These are phyloP conservation scores for Drosophila ficusphila DNA, from an alignment of 1,140 invertebrate species.

Conservation along the genomic window DNA sequence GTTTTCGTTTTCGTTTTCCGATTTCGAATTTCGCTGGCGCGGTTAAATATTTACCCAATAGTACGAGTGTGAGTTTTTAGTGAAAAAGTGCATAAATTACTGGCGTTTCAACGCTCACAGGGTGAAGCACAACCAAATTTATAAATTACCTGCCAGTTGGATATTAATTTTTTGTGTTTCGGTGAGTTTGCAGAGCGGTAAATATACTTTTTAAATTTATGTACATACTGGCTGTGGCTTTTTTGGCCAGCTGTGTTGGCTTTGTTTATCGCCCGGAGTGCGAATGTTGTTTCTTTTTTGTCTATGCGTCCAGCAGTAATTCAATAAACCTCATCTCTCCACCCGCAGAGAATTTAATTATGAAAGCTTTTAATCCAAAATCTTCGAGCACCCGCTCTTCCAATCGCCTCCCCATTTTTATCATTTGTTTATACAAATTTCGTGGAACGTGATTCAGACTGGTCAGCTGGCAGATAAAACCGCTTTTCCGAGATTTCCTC, in stretches of 20 bases:
- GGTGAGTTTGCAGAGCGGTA: slow-evolving; percentile 13
- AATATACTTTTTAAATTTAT: neutral
- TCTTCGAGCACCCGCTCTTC: neutral
- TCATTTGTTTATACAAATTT: neutral
- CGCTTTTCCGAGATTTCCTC: neutral
- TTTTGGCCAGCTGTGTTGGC: slow-evolving; percentile 16
- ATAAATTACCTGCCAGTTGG: slow-evolving; percentile 27
- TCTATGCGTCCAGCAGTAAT: slow-evolving; percentile 17
- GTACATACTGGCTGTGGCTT: neutral
- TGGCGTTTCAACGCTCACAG: neutral
- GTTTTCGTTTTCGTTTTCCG: neutral
- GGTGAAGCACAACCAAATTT: neutral
- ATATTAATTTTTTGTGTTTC: slow-evolving; percentile 11
- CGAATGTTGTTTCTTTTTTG: slow-evolving; percentile 21
- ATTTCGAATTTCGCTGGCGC: slow-evolving; percentile 20
- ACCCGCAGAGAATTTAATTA: slow-evolving; percentile 27
- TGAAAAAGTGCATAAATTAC: slow-evolving; percentile 37
- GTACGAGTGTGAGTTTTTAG: slow-evolving; percentile 10
- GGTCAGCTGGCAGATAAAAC: slow-evolving; percentile 16
- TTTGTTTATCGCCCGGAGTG: slow-evolving; percentile 14
- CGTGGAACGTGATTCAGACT: neutral
- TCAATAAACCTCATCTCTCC: slow-evolving; percentile 19
- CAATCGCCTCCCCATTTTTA: neutral
- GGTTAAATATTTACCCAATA: slow-evolving; percentile 29
- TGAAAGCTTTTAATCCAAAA: slow-evolving; percentile 17